phyloP scores from a whole-genome alignment of 2,113 vertebrate genomes.

The zebrafish (Danio rerio) region DNA sequence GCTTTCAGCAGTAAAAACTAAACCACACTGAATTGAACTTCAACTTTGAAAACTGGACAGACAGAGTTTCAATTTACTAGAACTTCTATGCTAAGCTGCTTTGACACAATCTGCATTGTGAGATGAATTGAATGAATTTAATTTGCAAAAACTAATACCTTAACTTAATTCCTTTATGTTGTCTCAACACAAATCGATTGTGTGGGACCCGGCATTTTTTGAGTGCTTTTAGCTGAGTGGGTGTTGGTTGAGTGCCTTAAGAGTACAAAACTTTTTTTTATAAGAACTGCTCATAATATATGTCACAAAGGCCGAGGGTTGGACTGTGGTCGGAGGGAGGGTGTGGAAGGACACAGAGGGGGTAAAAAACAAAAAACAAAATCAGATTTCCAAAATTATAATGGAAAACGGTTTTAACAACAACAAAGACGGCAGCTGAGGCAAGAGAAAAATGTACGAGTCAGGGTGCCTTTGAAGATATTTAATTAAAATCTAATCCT shows the following conservation, averaged over 20 bases:
- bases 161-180: too few species aligned
- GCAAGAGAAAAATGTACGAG: slow-evolving; percentile 76
- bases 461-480: slow-evolving; percentile 89
- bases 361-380: slow-evolving; percentile 33
- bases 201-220: too few species aligned
- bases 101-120: too few species aligned
- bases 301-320: background rate
- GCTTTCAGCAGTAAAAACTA: too few species aligned
- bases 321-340: slow-evolving; percentile 21
- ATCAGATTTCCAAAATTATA: slow-evolving; percentile 62
- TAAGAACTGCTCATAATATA: slow-evolving; percentile 12
- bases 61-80: too few species aligned
- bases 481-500: slow-evolving; percentile 93
- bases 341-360: slow-evolving; percentile 11
- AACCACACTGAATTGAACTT: too few species aligned
- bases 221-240: background rate
- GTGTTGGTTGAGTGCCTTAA: background rate
- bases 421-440: slow-evolving; percentile 68
- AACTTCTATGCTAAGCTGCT: too few species aligned
- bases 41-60: too few species aligned
- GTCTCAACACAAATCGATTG: too few species aligned
- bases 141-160: too few species aligned
- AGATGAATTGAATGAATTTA: too few species aligned
- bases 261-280: slow-evolving; percentile 13
- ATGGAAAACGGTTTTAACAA: slow-evolving; percentile 67